Conservation (phyloP, 2,113 vertebrate species). For the Tonatia bakeri region DNA sequence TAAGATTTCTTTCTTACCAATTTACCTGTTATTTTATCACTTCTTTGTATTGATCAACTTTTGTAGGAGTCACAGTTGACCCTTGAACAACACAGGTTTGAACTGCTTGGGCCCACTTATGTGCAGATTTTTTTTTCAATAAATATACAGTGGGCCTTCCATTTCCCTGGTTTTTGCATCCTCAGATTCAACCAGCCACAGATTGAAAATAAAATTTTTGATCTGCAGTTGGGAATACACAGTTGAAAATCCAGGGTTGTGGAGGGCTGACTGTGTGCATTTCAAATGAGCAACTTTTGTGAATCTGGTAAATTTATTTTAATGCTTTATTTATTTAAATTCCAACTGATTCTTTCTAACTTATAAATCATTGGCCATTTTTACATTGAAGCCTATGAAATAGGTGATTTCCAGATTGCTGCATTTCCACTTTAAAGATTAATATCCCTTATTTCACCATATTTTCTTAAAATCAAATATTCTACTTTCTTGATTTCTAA, state of each 20-base stretch:
- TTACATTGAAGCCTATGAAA: neutral
- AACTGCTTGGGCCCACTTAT: neutral
- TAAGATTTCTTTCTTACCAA: neutral
- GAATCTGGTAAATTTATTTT: neutral
- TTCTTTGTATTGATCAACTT: neutral
- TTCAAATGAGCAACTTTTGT: neutral
- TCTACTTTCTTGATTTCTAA: neutral
- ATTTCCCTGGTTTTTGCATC: neutral
- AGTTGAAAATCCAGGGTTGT: neutral
- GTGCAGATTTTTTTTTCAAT: neutral
- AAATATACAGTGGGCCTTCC: neutral
- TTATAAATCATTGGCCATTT: neutral
- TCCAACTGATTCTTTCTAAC: neutral
- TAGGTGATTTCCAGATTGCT: neutral
- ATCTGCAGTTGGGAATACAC: neutral
- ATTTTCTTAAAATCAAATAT: neutral
- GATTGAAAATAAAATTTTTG: neutral
- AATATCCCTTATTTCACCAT: neutral
- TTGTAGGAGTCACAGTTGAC: neutral
- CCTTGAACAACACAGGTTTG: neutral
- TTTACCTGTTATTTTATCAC: neutral
- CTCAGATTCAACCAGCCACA: neutral
- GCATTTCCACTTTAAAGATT: neutral
- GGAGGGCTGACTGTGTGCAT: neutral
- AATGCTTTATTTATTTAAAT: constrained; percentile 3